These are phyloP conservation scores for Acanthacorydalis orientalis DNA, from an alignment of 2,888 invertebrate genomes.

Conservation along the genomic window DNA sequence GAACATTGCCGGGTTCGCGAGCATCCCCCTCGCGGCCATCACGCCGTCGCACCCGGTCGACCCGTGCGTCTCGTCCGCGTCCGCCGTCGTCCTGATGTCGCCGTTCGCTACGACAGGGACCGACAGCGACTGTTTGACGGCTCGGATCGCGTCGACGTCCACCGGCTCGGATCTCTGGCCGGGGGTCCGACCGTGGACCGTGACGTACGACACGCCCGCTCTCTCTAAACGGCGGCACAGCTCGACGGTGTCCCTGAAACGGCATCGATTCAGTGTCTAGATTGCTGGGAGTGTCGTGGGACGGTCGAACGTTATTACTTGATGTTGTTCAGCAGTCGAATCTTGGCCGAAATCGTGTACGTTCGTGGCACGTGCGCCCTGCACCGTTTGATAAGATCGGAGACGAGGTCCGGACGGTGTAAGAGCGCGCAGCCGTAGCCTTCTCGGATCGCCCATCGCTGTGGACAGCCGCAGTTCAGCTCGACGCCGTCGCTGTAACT, in stretches of 20 bases:
- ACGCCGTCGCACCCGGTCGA: conserved; percentile 60
- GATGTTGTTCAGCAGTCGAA: conserved; percentile 59
- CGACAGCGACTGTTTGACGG: conserved; percentile 49
- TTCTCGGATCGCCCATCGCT: conserved; percentile 83
- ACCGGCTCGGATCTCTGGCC: conserved; percentile 57
- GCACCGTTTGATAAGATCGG: conserved; percentile 63
- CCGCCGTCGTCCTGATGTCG: conserved; percentile 57
- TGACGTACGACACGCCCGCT: conserved; percentile 75
- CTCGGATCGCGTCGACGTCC: conserved; percentile 50
- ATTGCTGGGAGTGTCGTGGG: not conserved
- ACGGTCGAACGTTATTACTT: conserved; percentile 20
- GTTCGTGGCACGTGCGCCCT: conserved; percentile 50
- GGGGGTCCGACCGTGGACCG: conserved; percentile 85
- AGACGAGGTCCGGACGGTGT: conserved; percentile 64
- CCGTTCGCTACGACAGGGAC: conserved; percentile 90
- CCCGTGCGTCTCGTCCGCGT: conserved; percentile 48
- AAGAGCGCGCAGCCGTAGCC: conserved; percentile 78
- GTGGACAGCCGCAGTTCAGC: conserved; percentile 95
- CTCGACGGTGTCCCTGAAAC: conserved; percentile 49
- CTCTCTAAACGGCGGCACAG: conserved; percentile 65
- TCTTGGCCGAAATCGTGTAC: conserved; percentile 85
- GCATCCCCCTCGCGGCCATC: conserved; percentile 83
- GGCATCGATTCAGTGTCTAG: not conserved
- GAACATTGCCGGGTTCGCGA: conserved; percentile 84
- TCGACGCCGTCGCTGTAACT: conserved; percentile 84